These are phyloP conservation scores for Cinclus cinclus DNA, from an alignment of 2,113 vertebrate genomes.

Conservation along the genomic window DNA sequence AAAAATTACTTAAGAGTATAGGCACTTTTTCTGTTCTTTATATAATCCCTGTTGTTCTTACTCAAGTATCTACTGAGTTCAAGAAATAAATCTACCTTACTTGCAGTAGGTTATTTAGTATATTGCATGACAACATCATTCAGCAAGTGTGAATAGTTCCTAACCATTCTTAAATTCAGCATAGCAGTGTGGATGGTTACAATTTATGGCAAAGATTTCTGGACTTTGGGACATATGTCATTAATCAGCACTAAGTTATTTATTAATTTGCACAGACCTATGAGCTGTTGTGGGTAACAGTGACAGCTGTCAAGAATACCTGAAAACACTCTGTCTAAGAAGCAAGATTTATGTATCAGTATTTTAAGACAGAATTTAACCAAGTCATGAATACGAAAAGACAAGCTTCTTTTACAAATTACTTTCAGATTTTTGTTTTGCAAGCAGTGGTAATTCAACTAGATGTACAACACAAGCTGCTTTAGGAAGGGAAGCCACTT, in stretches of 20 bases:
- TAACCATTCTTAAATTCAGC: background rate
- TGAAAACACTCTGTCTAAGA: background rate
- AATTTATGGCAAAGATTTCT: background rate
- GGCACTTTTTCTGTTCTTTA: background rate
- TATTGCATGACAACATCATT: background rate
- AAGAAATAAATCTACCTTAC: background rate
- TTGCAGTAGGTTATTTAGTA: background rate
- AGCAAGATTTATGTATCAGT: background rate
- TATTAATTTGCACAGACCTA: background rate
- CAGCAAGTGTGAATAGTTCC: background rate
- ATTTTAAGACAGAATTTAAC: background rate
- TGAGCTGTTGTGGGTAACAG: background rate
- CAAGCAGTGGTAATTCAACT: background rate
- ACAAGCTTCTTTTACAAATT: background rate
- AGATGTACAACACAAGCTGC: background rate
- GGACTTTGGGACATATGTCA: background rate
- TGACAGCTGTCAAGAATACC: background rate
- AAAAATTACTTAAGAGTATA: background rate
- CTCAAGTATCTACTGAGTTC: background rate
- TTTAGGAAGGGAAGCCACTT: background rate
- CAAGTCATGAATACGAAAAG: background rate
- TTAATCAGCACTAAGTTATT: background rate
- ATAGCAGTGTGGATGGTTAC: background rate
- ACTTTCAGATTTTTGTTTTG: background rate
- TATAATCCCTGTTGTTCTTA: background rate